Percentiles rank a stretch among this genome's conserved stretches.
phyloP scores from a whole-genome alignment of 2,888 invertebrate species.

The Toxonevra muliebris region DNA sequence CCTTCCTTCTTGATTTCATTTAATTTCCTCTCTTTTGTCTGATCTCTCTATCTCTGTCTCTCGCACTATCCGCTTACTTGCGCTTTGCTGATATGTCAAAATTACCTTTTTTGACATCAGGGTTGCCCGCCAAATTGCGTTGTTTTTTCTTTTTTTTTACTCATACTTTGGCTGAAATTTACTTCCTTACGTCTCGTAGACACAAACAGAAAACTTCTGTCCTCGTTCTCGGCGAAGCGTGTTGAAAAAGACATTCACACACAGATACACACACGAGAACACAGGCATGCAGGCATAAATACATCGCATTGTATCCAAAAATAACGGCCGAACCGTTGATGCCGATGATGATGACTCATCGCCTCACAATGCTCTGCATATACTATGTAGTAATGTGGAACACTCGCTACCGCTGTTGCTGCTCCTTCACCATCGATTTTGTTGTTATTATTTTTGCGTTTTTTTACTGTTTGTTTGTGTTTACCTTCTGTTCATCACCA shows the following conservation, averaged over 20 bases:
- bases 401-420: constrained; percentile 29
- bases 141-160: constrained; percentile 13
- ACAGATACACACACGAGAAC: constrained; percentile 6
- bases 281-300: not conserved
- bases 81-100: constrained; percentile 9
- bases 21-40: not conserved
- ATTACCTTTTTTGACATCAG: constrained; percentile 1
- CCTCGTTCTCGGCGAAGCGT: constrained; percentile 43
- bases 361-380: constrained; percentile 44
- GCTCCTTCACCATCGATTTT: constrained; percentile 55
- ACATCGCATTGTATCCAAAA: constrained; percentile 30
- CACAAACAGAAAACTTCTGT: constrained; percentile 38
- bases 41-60: not conserved
- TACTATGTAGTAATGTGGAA: constrained; percentile 46
- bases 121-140: constrained; percentile 27
- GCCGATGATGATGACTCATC: constrained; percentile 52
- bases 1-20: constrained; percentile 41
- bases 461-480: constrained; percentile 48
- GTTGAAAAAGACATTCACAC: constrained; percentile 22
- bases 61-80: not conserved
- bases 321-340: constrained; percentile 34
- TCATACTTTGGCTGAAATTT: not conserved
- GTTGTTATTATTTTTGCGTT: constrained; percentile 37
- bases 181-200: constrained; percentile 45
- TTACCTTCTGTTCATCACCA: not conserved